Base-by-base conservation (phyloP, 1,140 invertebrate species). In the Conus betulinus region DNA sequence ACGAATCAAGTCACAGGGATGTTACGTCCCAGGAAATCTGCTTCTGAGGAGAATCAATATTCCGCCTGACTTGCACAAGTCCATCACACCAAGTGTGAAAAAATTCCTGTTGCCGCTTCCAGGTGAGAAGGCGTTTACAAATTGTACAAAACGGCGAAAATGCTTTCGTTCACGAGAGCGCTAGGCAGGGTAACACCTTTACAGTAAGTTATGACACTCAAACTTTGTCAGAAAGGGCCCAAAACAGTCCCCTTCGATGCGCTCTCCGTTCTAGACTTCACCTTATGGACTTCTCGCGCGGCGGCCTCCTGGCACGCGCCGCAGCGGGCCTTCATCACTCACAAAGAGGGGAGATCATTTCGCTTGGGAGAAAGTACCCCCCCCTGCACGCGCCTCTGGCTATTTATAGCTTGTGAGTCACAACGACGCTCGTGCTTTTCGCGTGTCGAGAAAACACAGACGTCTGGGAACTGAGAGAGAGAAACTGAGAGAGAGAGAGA, bases 341-440 rank as follows among this genome's bases (percentile, higher is more conserved):
- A 60, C 57, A 15, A 15, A 15, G 57, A 60, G 57, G 57, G 15
- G 39, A 39, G 39, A 39, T 39, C 39, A 39, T 39, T 39, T 60
- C 57, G 57, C 15, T 60, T 60, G 8, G 57, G 15, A 60, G 15
- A 60, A 15, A 60, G 57, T 15, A 60, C 15, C 8, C 8, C n/a
- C n/a, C 6, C 57, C 57, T 60, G 57, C 57, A 60, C 57, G 57
- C 57, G 57, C 57, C 57, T 11, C 57, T 11, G 57, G 57, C 67
- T 71, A 71, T 71, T 71, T 71, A 71, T 71, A 71, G 67, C 67
- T 23, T 71, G 67, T 71, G 67, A 71, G 67, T 71, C 67, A 71
- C 67, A 23, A 7, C 67, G 20, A 13, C 67, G 23, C 23, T 23
- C 23, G 15, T n/a, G 67, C 67, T 23, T 6, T 71, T 13, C 67